phyloP scores from a whole-genome alignment of 1,140 invertebrate species.

The Bombus superbus region DNA sequence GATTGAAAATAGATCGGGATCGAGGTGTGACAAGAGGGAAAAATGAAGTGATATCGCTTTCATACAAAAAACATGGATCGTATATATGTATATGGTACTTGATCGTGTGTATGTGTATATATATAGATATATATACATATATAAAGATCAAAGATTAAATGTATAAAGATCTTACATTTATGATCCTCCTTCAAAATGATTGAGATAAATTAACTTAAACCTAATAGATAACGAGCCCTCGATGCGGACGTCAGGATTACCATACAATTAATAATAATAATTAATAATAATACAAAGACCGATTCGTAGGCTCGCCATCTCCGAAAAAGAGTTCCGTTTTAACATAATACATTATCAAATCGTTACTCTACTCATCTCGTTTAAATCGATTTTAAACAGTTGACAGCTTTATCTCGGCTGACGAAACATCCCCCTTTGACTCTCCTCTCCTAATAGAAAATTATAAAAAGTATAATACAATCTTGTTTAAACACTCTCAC shows the following conservation, averaged over 20 bases:
- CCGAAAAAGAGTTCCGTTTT: constrained; percentile 36
- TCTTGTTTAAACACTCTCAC: constrained; percentile 41
- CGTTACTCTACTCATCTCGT: constrained; percentile 34
- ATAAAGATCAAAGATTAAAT: constrained; percentile 50
- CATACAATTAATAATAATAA: constrained; percentile 35
- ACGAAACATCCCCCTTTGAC: constrained; percentile 12
- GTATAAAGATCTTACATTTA: constrained; percentile 69
- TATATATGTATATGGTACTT: constrained; percentile 64
- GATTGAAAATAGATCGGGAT: constrained; percentile 14
- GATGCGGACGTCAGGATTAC: constrained; percentile 41
- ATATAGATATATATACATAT: constrained; percentile 67
- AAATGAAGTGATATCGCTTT: constrained; percentile 10
- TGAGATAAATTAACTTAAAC: constrained; percentile 69
- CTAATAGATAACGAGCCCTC: constrained; percentile 60
- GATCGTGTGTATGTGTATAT: constrained; percentile 56
- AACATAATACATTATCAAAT: constrained; percentile 39
- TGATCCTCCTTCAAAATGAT: constrained; percentile 54
- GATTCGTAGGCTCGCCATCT: constrained; percentile 56
- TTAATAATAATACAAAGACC: constrained; percentile 53
- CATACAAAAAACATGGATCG: constrained; percentile 71
- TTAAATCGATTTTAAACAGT: constrained; percentile 18
- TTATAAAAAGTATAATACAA: constrained; percentile 69
- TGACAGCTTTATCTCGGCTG: background rate
- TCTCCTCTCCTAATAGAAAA: constrained; percentile 63
- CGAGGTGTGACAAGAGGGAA: background rate